Base-by-base conservation (phyloP, 1,140 invertebrate genomes). In the Dolichoris vasculosae region DNA sequence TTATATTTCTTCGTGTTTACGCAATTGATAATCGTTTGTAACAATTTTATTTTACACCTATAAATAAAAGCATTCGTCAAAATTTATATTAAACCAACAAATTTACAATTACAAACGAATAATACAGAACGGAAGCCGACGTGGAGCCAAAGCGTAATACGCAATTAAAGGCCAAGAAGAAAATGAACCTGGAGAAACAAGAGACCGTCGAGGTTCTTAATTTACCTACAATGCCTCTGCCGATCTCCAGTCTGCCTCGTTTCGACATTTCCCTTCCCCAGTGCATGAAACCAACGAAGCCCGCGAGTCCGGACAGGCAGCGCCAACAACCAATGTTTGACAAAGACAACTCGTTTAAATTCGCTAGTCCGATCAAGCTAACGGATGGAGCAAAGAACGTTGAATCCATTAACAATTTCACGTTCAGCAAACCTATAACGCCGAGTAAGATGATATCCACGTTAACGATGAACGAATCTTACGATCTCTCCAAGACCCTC, bases 171-270 rank as follows among this genome's bases (percentile, higher is more conserved):
- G 86, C 84, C 40, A 92, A 88, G 76, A 86, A 69, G 78, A 91
- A 88, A 87, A 93, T 88, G 87, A 90, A 89, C 73, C 78, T 90
- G 23, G 87, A 91, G 2, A 88, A 93, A 13, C 93, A 94, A 82
- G 88, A 93, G 84, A 91, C 91, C 2, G 89, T 94, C 0, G 90
- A 94, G 77, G 89, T 93, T 26, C 91, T 96, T 3, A 94, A 95
- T 87, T 90, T 96, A 75, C 95, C 95, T 0, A 93, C 93, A 77
- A 94, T 95, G 83, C 90, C 93, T 64, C 92, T 96, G 82, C 95
- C 95, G n/a, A 95, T 95, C 63, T 94, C 95, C 77, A 94, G 93
- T n/a, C 88, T 95, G 75, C 95, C 95, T 0, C 95, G 92, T 85
- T 95, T 96, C 86, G 94, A 95, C 86, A 93, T 95, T 51, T 88